Conservation (phyloP, 2,888 invertebrate genomes). For the Mechanitis messenoides region DNA sequence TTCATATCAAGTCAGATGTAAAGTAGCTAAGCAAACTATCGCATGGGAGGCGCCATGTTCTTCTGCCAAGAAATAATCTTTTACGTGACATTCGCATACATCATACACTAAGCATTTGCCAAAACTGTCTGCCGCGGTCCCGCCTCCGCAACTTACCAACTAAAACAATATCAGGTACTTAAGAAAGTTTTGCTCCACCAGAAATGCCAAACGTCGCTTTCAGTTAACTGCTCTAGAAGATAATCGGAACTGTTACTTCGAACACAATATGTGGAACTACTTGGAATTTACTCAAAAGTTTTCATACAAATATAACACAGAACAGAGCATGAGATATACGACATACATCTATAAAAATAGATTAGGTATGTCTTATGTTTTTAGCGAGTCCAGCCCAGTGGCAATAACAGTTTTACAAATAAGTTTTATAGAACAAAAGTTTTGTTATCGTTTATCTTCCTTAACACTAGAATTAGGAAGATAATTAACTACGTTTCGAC, state of each 20-base stretch:
- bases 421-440: neutral
- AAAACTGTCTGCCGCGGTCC: slow-evolving; percentile 61
- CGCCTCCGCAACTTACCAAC: slow-evolving; percentile 55
- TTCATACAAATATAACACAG: slow-evolving; percentile 1
- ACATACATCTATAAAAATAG: neutral
- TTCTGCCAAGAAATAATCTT: slow-evolving; percentile 74
- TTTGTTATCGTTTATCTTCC: slow-evolving; percentile 74
- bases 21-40: slow-evolving; percentile 60
- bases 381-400: neutral
- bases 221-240: slow-evolving; percentile 17
- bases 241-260: slow-evolving; percentile 13
- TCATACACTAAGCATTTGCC: slow-evolving; percentile 65
- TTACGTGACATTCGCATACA: slow-evolving; percentile 71
- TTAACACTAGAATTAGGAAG: slow-evolving; percentile 68
- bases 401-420: neutral
- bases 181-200: slow-evolving; percentile 46
- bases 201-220: slow-evolving; percentile 27
- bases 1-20: slow-evolving; percentile 41
- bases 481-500: slow-evolving; percentile 59
- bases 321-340: neutral
- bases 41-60: slow-evolving; percentile 52
- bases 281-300: slow-evolving; percentile 6
- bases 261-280: slow-evolving; percentile 6
- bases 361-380: neutral
- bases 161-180: slow-evolving; percentile 68